Conservation (phyloP, 2,888 invertebrate genomes). For the Thymelicus acteon region DNA sequence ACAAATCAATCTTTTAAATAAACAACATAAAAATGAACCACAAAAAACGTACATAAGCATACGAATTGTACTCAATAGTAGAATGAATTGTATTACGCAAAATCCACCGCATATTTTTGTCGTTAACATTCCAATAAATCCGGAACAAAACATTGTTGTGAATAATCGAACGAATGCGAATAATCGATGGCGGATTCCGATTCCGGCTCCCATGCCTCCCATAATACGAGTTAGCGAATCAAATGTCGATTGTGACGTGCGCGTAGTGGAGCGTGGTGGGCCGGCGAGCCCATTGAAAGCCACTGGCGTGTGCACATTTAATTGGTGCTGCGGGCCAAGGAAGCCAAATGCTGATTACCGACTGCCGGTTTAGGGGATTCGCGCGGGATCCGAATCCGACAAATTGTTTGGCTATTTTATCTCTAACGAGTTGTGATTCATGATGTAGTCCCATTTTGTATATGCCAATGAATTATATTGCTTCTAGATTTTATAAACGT, state of each 20-base stretch:
- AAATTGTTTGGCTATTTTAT: conserved; percentile 17
- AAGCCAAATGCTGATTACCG: conserved; percentile 50
- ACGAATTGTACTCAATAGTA: too few relatives aligned
- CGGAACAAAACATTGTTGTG: conserved; percentile 61
- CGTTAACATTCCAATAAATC: conserved; percentile 39
- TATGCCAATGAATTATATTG: too few relatives aligned
- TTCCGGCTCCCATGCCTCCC: conserved; percentile 31
- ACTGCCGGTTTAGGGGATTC: conserved; percentile 37
- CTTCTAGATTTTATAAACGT: too few relatives aligned
- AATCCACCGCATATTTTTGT: background rate
- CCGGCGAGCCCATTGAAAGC: conserved; percentile 60
- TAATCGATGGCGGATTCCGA: conserved; percentile 21
- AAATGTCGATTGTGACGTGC: conserved; percentile 38
- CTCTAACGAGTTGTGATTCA: background rate
- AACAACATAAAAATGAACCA: too few relatives aligned
- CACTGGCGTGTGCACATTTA: conserved; percentile 76
- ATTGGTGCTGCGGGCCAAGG: conserved; percentile 63
- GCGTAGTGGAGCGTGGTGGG: conserved; percentile 35
- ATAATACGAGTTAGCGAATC: conserved; percentile 35
- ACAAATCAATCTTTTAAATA: too few relatives aligned
- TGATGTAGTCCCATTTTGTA: too few relatives aligned
- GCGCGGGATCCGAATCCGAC: conserved; percentile 17
- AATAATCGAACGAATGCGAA: conserved; percentile 43
- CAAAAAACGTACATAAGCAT: too few relatives aligned
- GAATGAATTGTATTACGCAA: background rate